Conservation (phyloP, 2,113 vertebrate genomes). For the Cyphomyrus plagiostoma region DNA sequence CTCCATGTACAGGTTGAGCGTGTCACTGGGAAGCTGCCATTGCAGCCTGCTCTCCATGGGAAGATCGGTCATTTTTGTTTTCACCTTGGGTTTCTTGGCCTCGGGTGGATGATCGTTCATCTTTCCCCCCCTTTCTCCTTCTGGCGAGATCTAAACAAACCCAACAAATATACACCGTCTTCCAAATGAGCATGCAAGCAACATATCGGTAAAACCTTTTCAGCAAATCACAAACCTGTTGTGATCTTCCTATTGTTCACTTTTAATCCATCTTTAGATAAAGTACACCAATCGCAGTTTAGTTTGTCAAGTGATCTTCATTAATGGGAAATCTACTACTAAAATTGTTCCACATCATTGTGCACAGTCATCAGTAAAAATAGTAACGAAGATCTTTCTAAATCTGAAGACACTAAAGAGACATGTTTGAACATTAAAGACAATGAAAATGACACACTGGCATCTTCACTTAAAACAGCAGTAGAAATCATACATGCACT, state of each 20-base stretch:
- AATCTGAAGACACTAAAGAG: not conserved
- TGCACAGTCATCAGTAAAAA: not conserved
- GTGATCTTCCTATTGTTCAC: not conserved
- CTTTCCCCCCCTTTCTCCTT: slow-evolving; percentile 80
- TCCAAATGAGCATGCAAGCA: not conserved
- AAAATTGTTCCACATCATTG: not conserved
- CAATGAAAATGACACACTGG: not conserved
- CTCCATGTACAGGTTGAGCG: slow-evolving; percentile 90
- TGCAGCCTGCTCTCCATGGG: slow-evolving; percentile 87
- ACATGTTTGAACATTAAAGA: too few species aligned
- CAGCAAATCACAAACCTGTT: not conserved
- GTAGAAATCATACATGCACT: not conserved
- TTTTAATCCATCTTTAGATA: not conserved
- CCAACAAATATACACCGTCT: not conserved
- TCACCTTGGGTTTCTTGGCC: slow-evolving; percentile 96
- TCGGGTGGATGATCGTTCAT: slow-evolving; percentile 90
- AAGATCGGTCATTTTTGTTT: slow-evolving; percentile 87
- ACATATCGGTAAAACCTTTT: not conserved
- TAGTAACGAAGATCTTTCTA: not conserved
- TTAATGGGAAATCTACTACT: not conserved
- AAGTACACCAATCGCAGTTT: not conserved
- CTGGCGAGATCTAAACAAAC: slow-evolving; percentile 67
- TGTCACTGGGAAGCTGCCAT: slow-evolving; percentile 88
- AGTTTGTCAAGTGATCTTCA: not conserved
- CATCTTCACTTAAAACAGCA: not conserved